These are phyloP conservation scores for Hemibagrus guttatus DNA, from an alignment of 2,797 vertebrate species.

Conservation along the genomic window DNA sequence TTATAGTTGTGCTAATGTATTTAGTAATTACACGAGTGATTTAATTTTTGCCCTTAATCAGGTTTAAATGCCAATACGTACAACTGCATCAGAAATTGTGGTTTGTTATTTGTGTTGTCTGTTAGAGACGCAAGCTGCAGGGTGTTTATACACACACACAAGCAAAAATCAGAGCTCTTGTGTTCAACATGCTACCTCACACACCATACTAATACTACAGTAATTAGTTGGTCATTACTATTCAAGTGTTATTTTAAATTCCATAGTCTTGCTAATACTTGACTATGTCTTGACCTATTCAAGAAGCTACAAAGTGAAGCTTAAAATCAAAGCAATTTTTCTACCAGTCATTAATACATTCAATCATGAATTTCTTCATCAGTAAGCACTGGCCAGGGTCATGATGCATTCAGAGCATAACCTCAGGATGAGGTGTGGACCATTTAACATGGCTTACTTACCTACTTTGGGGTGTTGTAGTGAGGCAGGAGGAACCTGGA, in stretches of 20 bases:
- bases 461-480: not conserved
- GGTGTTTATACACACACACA: not conserved
- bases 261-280: not conserved
- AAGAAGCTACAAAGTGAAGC: not conserved
- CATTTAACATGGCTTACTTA: too few relatives aligned
- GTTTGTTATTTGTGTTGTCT: not conserved
- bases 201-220: not conserved
- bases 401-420: not conserved
- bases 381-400: not conserved
- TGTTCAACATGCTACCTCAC: not conserved
- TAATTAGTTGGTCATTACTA: not conserved
- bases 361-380: not conserved
- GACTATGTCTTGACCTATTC: not conserved
- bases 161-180: not conserved
- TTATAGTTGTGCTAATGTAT: conserved; percentile 62
- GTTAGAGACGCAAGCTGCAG: not conserved
- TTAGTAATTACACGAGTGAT: conserved; percentile 68
- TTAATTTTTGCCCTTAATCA: conserved; percentile 67
- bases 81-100: conserved; percentile 38
- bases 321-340: not conserved
- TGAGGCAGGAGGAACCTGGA: not conserved
- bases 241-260: not conserved
- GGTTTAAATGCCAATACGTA: conserved; percentile 57
- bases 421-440: not conserved
- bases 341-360: not conserved